phyloP scores from a whole-genome alignment of 2,113 vertebrate species.

The Hypomesus transpacificus region DNA sequence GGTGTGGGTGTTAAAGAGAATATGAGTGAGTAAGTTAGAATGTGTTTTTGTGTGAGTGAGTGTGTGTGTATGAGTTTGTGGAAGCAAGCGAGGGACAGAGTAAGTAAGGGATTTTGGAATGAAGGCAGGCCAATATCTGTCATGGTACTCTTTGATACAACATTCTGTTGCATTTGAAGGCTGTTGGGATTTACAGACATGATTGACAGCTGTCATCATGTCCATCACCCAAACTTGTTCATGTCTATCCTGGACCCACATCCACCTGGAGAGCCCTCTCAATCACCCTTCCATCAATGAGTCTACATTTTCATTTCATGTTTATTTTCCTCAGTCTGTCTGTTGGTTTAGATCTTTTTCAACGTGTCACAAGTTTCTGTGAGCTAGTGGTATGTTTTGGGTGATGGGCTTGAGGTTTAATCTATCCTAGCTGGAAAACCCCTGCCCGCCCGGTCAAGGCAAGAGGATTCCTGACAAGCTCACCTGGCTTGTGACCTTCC shows the following conservation, averaged over 20 bases:
- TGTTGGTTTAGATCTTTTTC: no score
- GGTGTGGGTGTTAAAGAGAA: slow-evolving; percentile 12
- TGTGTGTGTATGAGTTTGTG: neutral
- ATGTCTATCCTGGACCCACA: no score
- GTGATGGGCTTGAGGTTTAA: slow-evolving; percentile 10
- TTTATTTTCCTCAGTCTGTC: no score
- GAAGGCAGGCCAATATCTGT: slow-evolving; percentile 10
- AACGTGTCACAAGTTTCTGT: no score
- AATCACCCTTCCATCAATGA: no score
- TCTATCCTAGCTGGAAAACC: slow-evolving; percentile 23
- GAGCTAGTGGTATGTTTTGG: no score
- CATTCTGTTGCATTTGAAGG: neutral
- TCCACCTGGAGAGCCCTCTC: no score
- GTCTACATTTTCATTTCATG: no score
- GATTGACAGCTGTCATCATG: neutral
- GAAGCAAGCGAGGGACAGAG: neutral
- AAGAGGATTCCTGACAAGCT: slow-evolving; percentile 48
- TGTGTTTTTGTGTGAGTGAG: neutral
- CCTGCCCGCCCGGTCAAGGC: slow-evolving; percentile 42
- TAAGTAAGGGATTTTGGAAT: slow-evolving; percentile 13
- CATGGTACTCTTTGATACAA: neutral
- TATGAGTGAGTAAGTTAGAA: neutral
- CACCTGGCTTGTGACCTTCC: slow-evolving; percentile 46
- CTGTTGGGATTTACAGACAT: slow-evolving; percentile 23
- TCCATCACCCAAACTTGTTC: no score